Evolutionary conservation across 2,888 invertebrate genomes (phyloP), one percentile per base, ranked within the genome.

Genomic region (Drosophila melanocephala): DNA sequence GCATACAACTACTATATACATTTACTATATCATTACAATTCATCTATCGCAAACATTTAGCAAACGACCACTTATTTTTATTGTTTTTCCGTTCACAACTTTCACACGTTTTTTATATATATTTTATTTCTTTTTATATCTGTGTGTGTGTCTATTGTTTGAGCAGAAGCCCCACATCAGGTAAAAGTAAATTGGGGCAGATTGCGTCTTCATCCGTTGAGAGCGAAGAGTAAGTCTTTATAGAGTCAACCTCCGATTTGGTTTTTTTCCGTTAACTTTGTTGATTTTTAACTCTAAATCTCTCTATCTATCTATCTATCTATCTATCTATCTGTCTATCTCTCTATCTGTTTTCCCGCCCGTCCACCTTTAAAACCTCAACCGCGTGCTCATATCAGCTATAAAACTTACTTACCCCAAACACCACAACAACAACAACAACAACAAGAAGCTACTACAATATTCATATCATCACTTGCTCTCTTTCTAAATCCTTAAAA

Each of bases 181-280:
- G 89, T 91, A 92, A 92, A 92, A 86, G 91, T 83, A 91, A 88
- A 82, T 89, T 90, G 91, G 91, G 92, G 88, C 92, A 91, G 84
- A 92, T 88, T 83, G 89, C 91, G 83, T 88, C 91, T 82, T 83
- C 92, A 85, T 91, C 93, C 82, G 84, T 89, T 88, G 93, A 91
- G 81, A 87, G 84, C 91, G 91, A 93, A 92, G 92, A 92, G 92
- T 93, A 93, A 93, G 92, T 93, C 81, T 79, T 78, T 81, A 76
- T 79, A 84, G 82, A 75, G 74, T 73, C 77, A 83, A 79, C 33
- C 79, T 82, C 79, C 80, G 83, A 83, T 89, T 84, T 79, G 77
- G 82, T 84, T 77, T 81, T 47, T 58, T 44, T 73, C 79, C 78
- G 72, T 83, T 90, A 89, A 85, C 79, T 79, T 81, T 87, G 75